Base-by-base conservation (phyloP, 2,113 vertebrate species). In the Trinectes maculatus region DNA sequence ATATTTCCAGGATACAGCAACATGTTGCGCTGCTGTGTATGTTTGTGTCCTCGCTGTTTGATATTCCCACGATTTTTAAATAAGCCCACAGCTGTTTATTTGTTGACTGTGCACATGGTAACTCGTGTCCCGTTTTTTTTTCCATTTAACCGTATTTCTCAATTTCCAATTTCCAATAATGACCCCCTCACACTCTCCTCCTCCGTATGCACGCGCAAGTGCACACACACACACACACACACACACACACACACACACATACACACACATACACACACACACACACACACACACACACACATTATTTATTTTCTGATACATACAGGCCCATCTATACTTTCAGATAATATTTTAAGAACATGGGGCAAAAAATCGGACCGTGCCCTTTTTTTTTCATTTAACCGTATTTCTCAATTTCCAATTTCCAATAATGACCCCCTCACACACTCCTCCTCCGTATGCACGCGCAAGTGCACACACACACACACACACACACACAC, bases 211-310 rank as follows among this genome's bases (percentile, higher is more conserved):
- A 56, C 59, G n/a, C 71, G 31, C 67, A 42, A 42, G 43, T 60
- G 48, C 63, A 61, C 46, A 74, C 39, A 29, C 64, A 31, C 51
- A 39, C 21, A 44, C 74, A 53, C 73, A 49, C 31, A 64, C 69
- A 63, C 52, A 64, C 36, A 51, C 54, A 57, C 52, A 77, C 33
- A 34, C 64, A 25, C 47, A 44, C 21, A 42, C 75, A 62, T 63
- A 39, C 28, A 61, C 66, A 64, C 46, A 66, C 31, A 43, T 42
- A 52, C 0, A 4, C 25, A 67, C 67, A 64, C 66, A 72, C 42
- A 22, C 66, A 24, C 53, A 34, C 22, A 31, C 76, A 56, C 74
- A 44, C 34, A 62, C 67, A 58, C 54, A 53, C 34, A 46, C 61
- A 54, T 39, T 71, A 28, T 42, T 42, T 42, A 42, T 8, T 42